phyloP scores from a whole-genome alignment of 2,797 vertebrate genomes.

The Acridotheres tristis region DNA sequence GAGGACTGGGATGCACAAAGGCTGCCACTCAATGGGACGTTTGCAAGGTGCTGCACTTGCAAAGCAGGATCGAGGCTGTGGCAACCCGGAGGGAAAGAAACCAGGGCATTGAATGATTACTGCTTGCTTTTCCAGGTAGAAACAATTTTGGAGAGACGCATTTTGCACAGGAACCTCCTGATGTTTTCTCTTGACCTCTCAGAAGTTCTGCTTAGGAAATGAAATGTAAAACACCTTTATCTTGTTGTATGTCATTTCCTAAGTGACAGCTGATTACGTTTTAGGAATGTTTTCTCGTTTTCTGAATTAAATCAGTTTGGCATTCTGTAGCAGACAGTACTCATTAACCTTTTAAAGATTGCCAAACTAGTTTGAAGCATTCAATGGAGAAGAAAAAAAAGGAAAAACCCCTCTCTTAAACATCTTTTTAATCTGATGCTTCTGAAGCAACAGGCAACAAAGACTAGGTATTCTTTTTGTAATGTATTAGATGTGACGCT shows the following conservation, averaged over 20 bases:
- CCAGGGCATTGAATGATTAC: rapidly evolving
- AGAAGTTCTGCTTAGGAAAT: constrained; percentile 5
- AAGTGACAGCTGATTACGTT: constrained; percentile 49
- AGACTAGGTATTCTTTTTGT: background rate
- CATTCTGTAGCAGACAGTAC: constrained; percentile 48
- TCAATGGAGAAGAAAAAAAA: background rate
- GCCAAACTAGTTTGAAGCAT: constrained; percentile 11
- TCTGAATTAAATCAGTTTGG: constrained; percentile 58
- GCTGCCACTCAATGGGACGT: background rate
- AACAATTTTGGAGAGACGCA: background rate
- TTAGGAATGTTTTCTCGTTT: constrained; percentile 53
- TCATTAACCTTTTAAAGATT: constrained; percentile 61
- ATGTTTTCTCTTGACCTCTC: background rate
- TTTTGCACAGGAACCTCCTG: background rate
- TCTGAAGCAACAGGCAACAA: constrained; percentile 3
- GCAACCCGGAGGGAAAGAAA: background rate
- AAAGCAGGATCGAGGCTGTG: background rate
- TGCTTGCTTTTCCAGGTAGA: background rate
- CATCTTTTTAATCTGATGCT: background rate
- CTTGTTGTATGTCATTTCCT: constrained; percentile 22
- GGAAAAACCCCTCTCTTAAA: background rate
- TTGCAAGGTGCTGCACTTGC: background rate
- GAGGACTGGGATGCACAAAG: background rate
- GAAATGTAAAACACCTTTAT: constrained; percentile 14
- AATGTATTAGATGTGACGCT: background rate